A percentile compares a stretch with the other conserved stretches of the same genome.
Conservation (phyloP, 2,797 vertebrate genomes). For the Meda fulgida region DNA sequence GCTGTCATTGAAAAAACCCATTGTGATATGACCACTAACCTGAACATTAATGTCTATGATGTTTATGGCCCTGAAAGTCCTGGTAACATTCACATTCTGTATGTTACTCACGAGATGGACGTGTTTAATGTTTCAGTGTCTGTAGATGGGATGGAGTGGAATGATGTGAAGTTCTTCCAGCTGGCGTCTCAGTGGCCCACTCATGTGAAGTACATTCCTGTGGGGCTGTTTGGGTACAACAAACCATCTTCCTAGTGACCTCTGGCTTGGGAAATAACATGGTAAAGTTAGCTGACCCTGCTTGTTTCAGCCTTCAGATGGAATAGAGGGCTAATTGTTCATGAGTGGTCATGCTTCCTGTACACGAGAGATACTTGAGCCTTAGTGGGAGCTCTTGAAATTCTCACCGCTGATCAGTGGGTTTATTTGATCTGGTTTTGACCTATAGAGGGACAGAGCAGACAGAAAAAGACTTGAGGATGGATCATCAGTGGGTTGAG, state of each 20-base stretch:
- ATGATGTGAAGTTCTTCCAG: conserved; percentile 85
- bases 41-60: neutral
- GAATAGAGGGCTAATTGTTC: neutral
- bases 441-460: neutral
- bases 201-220: conserved; percentile 82
- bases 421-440: neutral
- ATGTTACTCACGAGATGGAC: neutral
- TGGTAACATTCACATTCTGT: neutral
- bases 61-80: neutral
- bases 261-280: neutral
- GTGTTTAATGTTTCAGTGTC: conserved; percentile 70
- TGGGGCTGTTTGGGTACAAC: conserved; percentile 77
- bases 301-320: neutral
- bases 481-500: neutral
- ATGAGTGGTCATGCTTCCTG: neutral
- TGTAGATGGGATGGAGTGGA: conserved; percentile 83
- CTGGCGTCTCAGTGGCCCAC: conserved; percentile 84
- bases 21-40: neutral
- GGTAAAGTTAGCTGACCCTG: neutral
- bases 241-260: conserved; percentile 67
- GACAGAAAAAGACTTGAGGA: conserved; percentile 6
- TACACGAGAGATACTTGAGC: neutral
- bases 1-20: neutral
- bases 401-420: neutral
- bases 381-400: neutral